Evolutionary conservation across 2,888 invertebrate species (phyloP), one percentile per base, ranked within the genome.

Genomic region (Schizaphis graminum): DNA sequence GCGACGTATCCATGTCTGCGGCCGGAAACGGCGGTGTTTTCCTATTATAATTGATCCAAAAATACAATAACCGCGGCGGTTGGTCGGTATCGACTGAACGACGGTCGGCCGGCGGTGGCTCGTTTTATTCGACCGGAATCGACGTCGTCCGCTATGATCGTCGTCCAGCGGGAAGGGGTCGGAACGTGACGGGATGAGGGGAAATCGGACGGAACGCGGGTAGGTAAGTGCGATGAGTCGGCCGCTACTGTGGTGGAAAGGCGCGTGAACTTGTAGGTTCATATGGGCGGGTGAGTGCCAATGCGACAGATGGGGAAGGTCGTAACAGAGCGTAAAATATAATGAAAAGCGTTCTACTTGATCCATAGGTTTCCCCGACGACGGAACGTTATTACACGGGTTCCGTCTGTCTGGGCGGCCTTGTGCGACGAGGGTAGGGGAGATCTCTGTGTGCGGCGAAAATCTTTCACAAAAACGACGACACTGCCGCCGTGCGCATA

Each of bases 281-380:
- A 35, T 67, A 61, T 21, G 77, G 35, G 7, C 35, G 77, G 35
- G 35, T 41, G 1, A 77, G 35, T 77, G 77, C 35, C 77, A 41
- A 77, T 26, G 47, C 26, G 47, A 13, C 53, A 53, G 61, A 53
- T 47, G 77, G 86, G 47, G 49, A 49, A 47, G 86, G 91, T 47
- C 47, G 61, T 61, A 87, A 87, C 92, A n/a, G 92, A 92, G 49
- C 67, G 90, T 94, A 53, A 67, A 90, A 77, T 16, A 77, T 67
- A 91, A 94, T 61, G 94, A 94, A 94, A 90, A 94, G 86, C 86
- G 90, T 86, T 86, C 90, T 67, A 94, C 61, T 94, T 91, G 94
- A 49, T 35, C 41, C n/a, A 2, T 16, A 24, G 28, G 41, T 8
- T 35, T 77, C 26, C 21, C 77, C 77, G 77, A 77, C 77, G 77